These are phyloP conservation scores for Hirtodrosophila trivittata DNA, from an alignment of 2,888 invertebrate genomes.

Conservation along the genomic window DNA sequence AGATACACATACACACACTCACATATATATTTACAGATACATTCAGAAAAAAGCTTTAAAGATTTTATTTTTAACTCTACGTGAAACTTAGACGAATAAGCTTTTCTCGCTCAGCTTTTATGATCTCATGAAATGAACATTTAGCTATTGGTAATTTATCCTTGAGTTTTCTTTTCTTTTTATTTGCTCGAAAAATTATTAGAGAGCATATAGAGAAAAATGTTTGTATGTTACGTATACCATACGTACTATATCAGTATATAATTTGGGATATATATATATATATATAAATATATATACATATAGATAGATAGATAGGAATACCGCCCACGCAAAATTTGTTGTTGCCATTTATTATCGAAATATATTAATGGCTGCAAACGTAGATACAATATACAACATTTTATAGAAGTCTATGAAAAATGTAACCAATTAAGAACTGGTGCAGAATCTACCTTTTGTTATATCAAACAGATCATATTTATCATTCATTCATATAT, in stretches of 20 bases:
- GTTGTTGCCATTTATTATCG: too few relatives aligned
- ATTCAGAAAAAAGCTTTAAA: constrained; percentile 26
- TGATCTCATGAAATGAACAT: constrained; percentile 60
- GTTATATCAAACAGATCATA: too few relatives aligned
- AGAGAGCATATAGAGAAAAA: constrained; percentile 40
- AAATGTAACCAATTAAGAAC: not conserved
- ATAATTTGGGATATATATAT: constrained; percentile 1
- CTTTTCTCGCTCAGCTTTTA: constrained; percentile 62
- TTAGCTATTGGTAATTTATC: constrained; percentile 67
- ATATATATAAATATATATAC: constrained; percentile 6
- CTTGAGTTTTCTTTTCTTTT: constrained; percentile 70
- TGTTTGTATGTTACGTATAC: too few relatives aligned
- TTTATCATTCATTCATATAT: too few relatives aligned
- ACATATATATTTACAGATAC: not conserved
- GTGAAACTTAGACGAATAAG: constrained; percentile 69
- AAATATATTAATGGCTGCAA: constrained; percentile 10
- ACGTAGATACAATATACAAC: not conserved
- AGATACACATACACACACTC: constrained; percentile 22
- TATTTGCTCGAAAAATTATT: constrained; percentile 56
- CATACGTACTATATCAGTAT: constrained; percentile 16
- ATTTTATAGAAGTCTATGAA: not conserved
- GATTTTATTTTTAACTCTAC: constrained; percentile 72
- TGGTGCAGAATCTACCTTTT: too few relatives aligned
- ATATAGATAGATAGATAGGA: constrained; percentile 11
- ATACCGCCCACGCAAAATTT: constrained; percentile 52